Conservation (phyloP, 2,113 vertebrate species). For the Rhinogobius similis region DNA sequence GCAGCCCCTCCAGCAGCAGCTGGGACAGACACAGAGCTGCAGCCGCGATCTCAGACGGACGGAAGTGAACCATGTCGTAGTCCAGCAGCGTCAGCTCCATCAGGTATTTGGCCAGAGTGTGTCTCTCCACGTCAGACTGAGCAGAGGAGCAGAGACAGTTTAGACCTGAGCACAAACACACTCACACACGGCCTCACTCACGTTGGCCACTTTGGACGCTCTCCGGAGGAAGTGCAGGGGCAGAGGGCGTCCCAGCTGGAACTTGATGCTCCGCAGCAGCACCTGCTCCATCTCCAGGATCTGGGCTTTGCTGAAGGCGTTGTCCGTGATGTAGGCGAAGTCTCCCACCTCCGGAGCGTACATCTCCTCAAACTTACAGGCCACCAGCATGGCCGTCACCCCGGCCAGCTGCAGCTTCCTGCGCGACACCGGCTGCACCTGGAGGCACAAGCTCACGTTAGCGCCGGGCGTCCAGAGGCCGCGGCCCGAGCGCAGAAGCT, state of each 20-base stretch:
- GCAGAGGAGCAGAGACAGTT: not conserved
- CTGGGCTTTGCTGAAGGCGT: conserved; percentile 83
- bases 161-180: not conserved
- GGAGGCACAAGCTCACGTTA: not conserved
- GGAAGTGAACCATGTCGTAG: conserved; percentile 90
- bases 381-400: conserved; percentile 87
- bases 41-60: conserved; percentile 88
- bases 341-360: conserved; percentile 84
- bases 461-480: not conserved
- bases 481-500: not conserved
- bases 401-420: conserved; percentile 91
- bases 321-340: conserved; percentile 93
- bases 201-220: conserved; percentile 89
- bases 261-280: conserved; percentile 83
- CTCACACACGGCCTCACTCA: conserved; percentile 69
- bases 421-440: conserved; percentile 85
- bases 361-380: conserved; percentile 95
- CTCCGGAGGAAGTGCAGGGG: conserved; percentile 91
- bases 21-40: conserved; percentile 87
- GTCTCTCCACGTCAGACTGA: conserved; percentile 86
- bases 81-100: conserved; percentile 93
- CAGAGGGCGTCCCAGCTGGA: conserved; percentile 88
- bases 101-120: conserved; percentile 92
- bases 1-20: conserved; percentile 79
- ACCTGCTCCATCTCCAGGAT: conserved; percentile 89